Conservation (phyloP, 2,113 vertebrate species). For the Amphilophus citrinellus region DNA sequence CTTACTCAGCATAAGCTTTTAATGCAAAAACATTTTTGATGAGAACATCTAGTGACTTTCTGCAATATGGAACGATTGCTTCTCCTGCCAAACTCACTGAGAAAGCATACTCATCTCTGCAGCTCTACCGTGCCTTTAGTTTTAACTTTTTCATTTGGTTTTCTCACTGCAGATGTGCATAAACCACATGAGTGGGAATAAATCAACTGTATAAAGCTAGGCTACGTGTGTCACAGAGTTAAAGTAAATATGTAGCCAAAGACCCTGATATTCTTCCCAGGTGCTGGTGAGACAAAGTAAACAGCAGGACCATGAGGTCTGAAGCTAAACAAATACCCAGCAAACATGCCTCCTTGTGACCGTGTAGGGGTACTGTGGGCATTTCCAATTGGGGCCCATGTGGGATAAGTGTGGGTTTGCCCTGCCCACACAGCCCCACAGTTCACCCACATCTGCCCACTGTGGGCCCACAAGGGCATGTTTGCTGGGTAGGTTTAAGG, state of each 20-base stretch:
- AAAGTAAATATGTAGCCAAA: background rate
- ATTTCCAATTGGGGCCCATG: background rate
- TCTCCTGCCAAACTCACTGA: background rate
- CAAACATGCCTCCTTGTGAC: background rate
- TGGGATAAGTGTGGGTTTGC: background rate
- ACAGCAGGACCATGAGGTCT: background rate
- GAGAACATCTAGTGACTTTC: background rate
- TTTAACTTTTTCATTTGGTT: background rate
- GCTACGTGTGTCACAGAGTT: background rate
- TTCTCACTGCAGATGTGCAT: background rate
- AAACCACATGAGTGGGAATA: background rate
- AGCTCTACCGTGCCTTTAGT: background rate
- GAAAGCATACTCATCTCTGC: conserved; percentile 3
- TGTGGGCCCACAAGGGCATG: background rate
- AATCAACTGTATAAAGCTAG: background rate
- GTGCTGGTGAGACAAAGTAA: background rate
- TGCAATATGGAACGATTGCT: background rate
- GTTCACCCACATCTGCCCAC: background rate
- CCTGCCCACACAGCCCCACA: background rate
- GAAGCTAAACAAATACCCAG: background rate
- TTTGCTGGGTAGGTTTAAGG: background rate
- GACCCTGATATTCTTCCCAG: background rate
- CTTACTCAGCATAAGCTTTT: background rate
- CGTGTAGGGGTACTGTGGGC: background rate
- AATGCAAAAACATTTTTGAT: conserved; percentile 3